Conservation (phyloP, 2,113 vertebrate species). For the Acrocephalus arundinaceus region DNA sequence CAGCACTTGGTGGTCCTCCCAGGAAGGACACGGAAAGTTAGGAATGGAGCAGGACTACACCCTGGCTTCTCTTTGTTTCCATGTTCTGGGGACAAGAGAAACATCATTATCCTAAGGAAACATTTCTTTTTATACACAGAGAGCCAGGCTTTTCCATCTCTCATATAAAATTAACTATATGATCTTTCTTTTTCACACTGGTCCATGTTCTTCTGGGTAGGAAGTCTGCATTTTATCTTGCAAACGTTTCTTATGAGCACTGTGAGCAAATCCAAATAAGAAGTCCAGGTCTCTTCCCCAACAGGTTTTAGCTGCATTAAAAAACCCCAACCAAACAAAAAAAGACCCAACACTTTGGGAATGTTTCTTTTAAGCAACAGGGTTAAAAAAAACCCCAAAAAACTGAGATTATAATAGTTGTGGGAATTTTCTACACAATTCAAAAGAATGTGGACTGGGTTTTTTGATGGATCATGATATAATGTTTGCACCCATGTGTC, state of each 20-base stretch:
- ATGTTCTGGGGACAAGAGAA: neutral
- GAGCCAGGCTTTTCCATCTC: neutral
- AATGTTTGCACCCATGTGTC: neutral
- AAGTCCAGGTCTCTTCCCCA: neutral
- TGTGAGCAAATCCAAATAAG: neutral
- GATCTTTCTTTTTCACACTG: neutral
- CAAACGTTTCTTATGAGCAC: neutral
- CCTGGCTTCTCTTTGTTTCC: neutral
- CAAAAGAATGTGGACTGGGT: fast-evolving
- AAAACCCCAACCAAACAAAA: neutral
- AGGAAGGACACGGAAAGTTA: fast-evolving
- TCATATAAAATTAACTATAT: neutral
- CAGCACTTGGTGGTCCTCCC: neutral
- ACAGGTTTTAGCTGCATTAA: neutral
- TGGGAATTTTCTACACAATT: neutral
- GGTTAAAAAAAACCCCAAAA: too few relatives aligned
- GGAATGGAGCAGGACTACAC: neutral
- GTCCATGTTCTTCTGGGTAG: neutral
- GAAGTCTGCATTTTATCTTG: neutral
- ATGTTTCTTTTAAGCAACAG: neutral
- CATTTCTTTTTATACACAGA: neutral
- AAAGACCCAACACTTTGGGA: neutral
- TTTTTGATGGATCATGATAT: neutral
- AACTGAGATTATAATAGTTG: neutral
- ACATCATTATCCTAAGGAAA: neutral